Conservation (phyloP, 2,797 vertebrate species). For the Cuculus canorus region DNA sequence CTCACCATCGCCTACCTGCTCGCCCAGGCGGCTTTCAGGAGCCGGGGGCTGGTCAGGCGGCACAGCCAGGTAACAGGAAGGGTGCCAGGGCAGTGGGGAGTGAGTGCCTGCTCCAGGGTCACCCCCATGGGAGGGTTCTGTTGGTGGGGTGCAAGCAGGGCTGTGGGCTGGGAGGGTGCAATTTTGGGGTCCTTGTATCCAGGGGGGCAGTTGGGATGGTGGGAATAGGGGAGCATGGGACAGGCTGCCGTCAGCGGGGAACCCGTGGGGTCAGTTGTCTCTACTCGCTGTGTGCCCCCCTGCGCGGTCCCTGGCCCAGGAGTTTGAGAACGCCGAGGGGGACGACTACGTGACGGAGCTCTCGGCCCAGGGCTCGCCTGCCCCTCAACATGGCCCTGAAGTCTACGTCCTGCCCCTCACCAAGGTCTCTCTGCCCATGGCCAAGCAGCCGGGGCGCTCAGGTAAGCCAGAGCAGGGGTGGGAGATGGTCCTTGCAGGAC, state of each 20-base stretch:
- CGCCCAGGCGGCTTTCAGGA: slow-evolving; percentile 21
- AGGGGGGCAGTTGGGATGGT: neutral
- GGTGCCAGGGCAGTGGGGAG: neutral
- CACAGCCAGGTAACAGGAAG: neutral
- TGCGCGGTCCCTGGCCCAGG: slow-evolving; percentile 73
- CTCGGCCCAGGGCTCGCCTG: slow-evolving; percentile 86
- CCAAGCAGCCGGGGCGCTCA: slow-evolving; percentile 89
- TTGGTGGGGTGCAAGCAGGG: neutral
- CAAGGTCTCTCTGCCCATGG: slow-evolving; percentile 89
- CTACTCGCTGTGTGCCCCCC: neutral
- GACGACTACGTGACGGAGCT: slow-evolving; percentile 87
- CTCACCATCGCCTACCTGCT: slow-evolving; percentile 74
- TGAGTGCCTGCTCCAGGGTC: neutral
- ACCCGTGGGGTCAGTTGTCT: neutral
- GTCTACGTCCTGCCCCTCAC: slow-evolving; percentile 96
- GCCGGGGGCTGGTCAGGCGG: slow-evolving; percentile 19
- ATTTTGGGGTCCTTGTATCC: fast-evolving
- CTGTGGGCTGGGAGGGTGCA: neutral
- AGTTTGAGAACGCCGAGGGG: slow-evolving; percentile 93
- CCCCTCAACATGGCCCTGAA: slow-evolving; percentile 86
- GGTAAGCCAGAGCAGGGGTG: slow-evolving; percentile 72
- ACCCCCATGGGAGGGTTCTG: neutral
- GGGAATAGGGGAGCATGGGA: fast-evolving
- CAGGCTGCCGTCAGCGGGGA: neutral
- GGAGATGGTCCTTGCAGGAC: neutral